These are phyloP conservation scores for Gobio occitaniae DNA, from an alignment of 2,797 vertebrate genomes.

Conservation along the genomic window DNA sequence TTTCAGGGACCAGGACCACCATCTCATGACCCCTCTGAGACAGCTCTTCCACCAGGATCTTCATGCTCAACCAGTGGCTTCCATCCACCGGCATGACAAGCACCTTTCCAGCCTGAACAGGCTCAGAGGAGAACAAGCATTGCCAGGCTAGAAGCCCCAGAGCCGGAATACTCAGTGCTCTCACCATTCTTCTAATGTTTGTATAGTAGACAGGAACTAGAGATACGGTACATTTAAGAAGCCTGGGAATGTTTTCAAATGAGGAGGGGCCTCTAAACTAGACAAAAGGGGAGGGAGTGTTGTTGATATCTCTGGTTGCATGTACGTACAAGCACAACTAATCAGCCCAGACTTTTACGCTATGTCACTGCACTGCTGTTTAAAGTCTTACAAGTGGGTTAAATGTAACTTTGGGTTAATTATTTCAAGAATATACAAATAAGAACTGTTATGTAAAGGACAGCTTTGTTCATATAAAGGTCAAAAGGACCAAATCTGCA, in stretches of 20 bases:
- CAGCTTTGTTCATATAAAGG: conserved; percentile 2
- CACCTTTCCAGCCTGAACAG: conserved; percentile 71
- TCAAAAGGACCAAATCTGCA: background rate
- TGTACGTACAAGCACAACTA: background rate
- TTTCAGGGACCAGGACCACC: conserved; percentile 75
- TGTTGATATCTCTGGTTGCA: conserved; percentile 30
- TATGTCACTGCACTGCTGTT: background rate
- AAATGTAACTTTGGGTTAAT: conserved; percentile 36
- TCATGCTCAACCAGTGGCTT: conserved; percentile 84
- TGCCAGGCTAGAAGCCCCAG: conserved; percentile 66
- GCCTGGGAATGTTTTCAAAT: conserved; percentile 36
- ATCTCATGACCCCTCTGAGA: conserved; percentile 70
- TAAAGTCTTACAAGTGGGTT: conserved; percentile 38
- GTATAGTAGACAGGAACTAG: background rate
- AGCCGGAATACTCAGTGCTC: conserved; percentile 59
- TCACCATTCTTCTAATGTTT: conserved; percentile 58
- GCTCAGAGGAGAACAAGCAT: conserved; percentile 62
- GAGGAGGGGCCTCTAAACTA: conserved; percentile 31
- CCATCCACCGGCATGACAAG: conserved; percentile 79
- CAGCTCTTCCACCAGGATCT: conserved; percentile 77
- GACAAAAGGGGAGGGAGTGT: background rate
- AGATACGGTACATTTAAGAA: background rate
- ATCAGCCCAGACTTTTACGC: background rate
- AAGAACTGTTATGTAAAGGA: background rate
- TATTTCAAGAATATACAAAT: background rate